Base-by-base conservation (phyloP, 2,888 invertebrate species). In the Leptopilina drosophilae region DNA sequence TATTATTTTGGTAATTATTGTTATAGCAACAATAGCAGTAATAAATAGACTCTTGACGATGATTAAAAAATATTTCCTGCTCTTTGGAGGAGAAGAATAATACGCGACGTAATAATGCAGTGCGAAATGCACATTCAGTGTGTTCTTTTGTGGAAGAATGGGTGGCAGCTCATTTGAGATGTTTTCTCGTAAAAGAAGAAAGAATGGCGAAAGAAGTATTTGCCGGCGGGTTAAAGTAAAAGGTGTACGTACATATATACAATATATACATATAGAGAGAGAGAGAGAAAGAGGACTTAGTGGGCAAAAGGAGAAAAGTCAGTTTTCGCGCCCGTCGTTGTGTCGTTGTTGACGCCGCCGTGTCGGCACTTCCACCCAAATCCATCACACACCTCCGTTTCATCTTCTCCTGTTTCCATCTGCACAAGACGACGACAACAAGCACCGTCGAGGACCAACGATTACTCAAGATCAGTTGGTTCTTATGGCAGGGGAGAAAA, bases 291-390 rank as follows among this genome's bases (percentile, higher is more conserved):
- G 84, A 86, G 82, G 85, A 49, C 49, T 87, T 88, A 88, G 85
- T 85, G 42, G 42, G 83, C 85, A 49, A 89, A 89, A 89, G 87
- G n/a, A 89, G 87, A 87, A 85, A 85, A 88, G 87, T 87, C 87
- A 86, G 86, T 88, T 89, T 88, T 87, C 87, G 88, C 88, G 85
- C 86, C 85, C 88, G 85, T 85, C 85, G 84, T 85, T 82, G 85
- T 85, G 85, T 85, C 88, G 85, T 85, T 85, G 84, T 84, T 82
- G 85, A 84, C 85, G 84, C 62, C 76, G 73, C 9, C 15, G 82
- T 83, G 88, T 88, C 87, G 83, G 84, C 87, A 87, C 88, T 87
- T 88, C 85, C 85, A 84, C 40, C 82, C 78, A 85, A 87, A 89
- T 89, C 87, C 87, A 89, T 88, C 89, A 33, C 33, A 33, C 33